Conservation (phyloP, 2,113 vertebrate genomes). For the Pelecanoides urinatrix region DNA sequence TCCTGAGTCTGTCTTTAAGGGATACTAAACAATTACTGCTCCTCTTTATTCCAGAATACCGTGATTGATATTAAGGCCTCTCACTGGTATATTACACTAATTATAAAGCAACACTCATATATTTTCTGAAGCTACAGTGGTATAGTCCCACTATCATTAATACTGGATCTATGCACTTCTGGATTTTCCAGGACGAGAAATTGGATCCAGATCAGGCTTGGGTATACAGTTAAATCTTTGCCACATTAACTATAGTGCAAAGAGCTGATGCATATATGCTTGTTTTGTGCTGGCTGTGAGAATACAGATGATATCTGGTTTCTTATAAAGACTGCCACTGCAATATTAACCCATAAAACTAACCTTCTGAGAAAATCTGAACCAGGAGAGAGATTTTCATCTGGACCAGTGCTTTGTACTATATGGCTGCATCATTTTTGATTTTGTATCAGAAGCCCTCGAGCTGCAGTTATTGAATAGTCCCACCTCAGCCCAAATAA, state of each 20-base stretch:
- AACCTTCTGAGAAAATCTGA: not conserved
- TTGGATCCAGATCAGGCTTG: not conserved
- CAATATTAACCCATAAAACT: not conserved
- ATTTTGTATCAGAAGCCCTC: not conserved
- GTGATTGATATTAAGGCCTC: not conserved
- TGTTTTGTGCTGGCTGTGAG: not conserved
- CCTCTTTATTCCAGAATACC: not conserved
- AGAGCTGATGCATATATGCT: not conserved
- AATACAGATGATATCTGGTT: not conserved
- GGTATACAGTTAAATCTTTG: not conserved
- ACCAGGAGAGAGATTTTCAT: not conserved
- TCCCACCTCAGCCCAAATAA: not conserved
- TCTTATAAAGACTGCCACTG: not conserved
- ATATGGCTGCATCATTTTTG: not conserved
- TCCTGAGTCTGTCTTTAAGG: not conserved
- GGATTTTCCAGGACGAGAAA: not conserved
- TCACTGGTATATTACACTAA: not conserved
- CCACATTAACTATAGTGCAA: not conserved
- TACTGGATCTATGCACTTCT: not conserved
- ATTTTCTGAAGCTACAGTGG: not conserved
- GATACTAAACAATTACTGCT: not conserved
- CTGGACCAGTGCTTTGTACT: not conserved
- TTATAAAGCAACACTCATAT: not conserved
- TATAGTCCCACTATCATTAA: not conserved
- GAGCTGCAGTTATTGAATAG: not conserved